Percentiles rank a stretch among this genome's conserved stretches.
Evolutionary conservation across 2,888 invertebrate genomes (phyloP).

Genomic region (Prosopocoilus inquinatus): DNA sequence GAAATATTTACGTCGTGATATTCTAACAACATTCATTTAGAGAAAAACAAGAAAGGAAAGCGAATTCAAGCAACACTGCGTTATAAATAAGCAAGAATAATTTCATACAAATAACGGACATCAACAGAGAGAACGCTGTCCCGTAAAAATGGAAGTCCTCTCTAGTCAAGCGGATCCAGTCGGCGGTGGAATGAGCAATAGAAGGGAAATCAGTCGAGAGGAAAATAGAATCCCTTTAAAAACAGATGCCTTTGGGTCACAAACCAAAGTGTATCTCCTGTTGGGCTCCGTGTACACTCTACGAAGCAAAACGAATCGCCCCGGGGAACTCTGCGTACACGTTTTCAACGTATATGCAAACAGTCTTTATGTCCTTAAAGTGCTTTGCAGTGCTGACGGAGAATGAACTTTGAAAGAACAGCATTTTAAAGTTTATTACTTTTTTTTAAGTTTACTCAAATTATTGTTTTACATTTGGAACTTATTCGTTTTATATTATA

Average conservation of each 20-base stretch:
- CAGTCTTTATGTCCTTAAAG: not conserved
- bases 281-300: constrained; percentile 1
- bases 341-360: not conserved
- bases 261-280: constrained; percentile 23
- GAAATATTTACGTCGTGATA: no score
- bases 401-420: no score
- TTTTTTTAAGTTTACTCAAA: no score
- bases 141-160: constrained; percentile 16
- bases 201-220: constrained; percentile 37
- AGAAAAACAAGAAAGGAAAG: no score
- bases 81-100: no score
- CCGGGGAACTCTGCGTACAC: not conserved
- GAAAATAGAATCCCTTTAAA: constrained; percentile 44
- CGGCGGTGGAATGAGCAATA: constrained; percentile 15
- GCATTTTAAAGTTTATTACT: no score
- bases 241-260: constrained; percentile 47
- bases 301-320: not conserved
- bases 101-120: no score
- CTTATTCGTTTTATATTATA: no score
- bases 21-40: no score
- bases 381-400: no score
- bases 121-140: not conserved
- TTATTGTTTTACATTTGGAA: no score
- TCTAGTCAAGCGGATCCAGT: constrained; percentile 20
- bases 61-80: no score